These are phyloP conservation scores for Stichodactyla mertensii DNA, from an alignment of 64 coral and sea anemone genomes.

Conservation along the genomic window DNA sequence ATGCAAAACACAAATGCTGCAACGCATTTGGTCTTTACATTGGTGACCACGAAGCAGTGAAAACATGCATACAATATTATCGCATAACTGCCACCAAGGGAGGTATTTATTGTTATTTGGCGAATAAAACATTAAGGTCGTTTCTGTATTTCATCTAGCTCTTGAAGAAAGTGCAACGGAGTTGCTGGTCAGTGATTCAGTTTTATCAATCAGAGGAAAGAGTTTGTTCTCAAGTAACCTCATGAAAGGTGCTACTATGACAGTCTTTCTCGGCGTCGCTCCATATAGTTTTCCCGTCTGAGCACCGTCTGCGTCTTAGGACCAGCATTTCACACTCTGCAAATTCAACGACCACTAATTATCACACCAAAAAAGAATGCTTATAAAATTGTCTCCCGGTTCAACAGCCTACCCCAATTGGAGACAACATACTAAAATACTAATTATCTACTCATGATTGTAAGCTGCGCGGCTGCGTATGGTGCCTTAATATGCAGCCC, in stretches of 20 bases:
- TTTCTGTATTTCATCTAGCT: background rate
- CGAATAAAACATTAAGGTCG: background rate
- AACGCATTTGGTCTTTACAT: constrained; percentile 4
- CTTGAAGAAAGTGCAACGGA: background rate
- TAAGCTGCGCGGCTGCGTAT: no score
- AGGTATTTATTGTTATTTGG: background rate
- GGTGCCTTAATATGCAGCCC: no score
- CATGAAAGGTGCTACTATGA: background rate
- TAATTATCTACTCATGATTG: no score
- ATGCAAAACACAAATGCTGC: background rate
- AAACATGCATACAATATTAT: background rate
- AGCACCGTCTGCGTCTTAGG: background rate
- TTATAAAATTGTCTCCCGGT: no score
- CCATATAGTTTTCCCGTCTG: background rate
- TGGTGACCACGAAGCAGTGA: background rate
- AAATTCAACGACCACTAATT: background rate
- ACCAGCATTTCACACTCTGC: background rate
- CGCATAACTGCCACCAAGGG: background rate
- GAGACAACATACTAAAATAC: no score
- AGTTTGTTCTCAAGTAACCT: no score
- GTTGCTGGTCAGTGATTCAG: background rate
- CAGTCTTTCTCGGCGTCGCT: background rate
- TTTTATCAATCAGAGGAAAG: no score
- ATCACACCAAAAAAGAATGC: background rate
- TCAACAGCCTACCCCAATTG: no score